Base-by-base conservation (phyloP, 1,140 invertebrate genomes). In the Zaprionus lachaisei region DNA sequence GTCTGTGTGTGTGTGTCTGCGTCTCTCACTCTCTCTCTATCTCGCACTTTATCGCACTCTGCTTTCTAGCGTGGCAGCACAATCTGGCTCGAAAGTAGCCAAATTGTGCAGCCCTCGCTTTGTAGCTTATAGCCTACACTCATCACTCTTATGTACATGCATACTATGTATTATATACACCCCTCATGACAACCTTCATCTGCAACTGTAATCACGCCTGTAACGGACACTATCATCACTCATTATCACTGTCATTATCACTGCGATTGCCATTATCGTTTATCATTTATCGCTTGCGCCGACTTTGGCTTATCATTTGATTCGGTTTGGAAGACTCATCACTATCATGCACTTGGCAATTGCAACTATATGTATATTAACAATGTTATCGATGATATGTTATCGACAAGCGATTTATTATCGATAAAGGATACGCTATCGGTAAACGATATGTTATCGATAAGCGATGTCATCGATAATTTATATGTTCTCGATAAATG, bases 301-400 rank as follows among this genome's bases (percentile, higher is more conserved):
- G 41, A 47, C 5, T 47, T 56, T 56, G 20, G 14, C 20, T 68
- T 72, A 66, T 67, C 47, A 34, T 74, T 74, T 74, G 57, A 26
- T 38, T 61, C n/a, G n/a, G 31, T 72, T 72, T 5, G 4, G 4
- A 22, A 60, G 54, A 72, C 70, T 20, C 49, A 26, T 20, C n/a
- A 47, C 41, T 65, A 65, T 72, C 38, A 56, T 72, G 55, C 63
- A 67, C 63, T 55, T 67, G 57, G 55, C 57, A 55, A 28, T 57
- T 57, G 12, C 26, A 28, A 41, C 2, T 4, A 4, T 47, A 57
- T 49, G 20, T 49, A 37, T 69, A 22, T 31, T 34, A 55, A 67
- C 77, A 44, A 11, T 55, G 28, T 12, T 34, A 34, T 11, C 9
- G 31, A 11, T 1, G 7, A 47, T 57, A 28, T 62, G n/a, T 71